phyloP scores from a whole-genome alignment of 2,797 vertebrate genomes.

The Craterocephalus amniculus region DNA sequence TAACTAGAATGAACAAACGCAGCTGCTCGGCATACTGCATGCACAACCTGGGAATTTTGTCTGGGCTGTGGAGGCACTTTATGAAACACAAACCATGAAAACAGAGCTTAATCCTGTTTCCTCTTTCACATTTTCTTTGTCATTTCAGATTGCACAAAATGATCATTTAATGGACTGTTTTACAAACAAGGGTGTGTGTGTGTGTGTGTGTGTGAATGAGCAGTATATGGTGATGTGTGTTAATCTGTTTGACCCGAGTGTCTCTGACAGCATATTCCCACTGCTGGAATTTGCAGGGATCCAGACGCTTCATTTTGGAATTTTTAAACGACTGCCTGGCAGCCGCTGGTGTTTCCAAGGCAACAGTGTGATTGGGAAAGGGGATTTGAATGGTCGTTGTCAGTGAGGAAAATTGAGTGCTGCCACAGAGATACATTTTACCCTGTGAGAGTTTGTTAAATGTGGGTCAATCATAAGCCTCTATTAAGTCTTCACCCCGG shows the following conservation, averaged over 20 bases:
- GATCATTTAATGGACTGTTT: slow-evolving; percentile 53
- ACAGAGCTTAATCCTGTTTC: slow-evolving; percentile 43
- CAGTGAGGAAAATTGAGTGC: slow-evolving; percentile 66
- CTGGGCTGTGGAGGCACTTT: slow-evolving; percentile 38
- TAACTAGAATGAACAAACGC: slow-evolving; percentile 45
- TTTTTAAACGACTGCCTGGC: slow-evolving; percentile 70
- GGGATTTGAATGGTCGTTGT: slow-evolving; percentile 75
- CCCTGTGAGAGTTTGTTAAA: slow-evolving; percentile 75
- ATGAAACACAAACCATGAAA: slow-evolving; percentile 56
- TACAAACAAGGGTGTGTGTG: slow-evolving; percentile 29
- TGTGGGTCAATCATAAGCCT: slow-evolving; percentile 79
- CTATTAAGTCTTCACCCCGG: slow-evolving; percentile 75
- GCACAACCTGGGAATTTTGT: slow-evolving; percentile 49
- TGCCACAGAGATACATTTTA: slow-evolving; percentile 66
- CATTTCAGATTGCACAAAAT: slow-evolving; percentile 39
- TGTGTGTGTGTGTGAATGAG: no score
- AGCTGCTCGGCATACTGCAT: slow-evolving; percentile 42
- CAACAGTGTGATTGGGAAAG: slow-evolving; percentile 75
- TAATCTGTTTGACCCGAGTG: slow-evolving; percentile 3
- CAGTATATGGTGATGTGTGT: slow-evolving; percentile 18
- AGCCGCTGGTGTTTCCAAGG: slow-evolving; percentile 78
- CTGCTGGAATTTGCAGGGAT: slow-evolving; percentile 71
- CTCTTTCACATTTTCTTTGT: slow-evolving; percentile 55
- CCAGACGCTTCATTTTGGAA: slow-evolving; percentile 64
- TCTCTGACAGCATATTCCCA: slow-evolving; percentile 47